phyloP scores from a whole-genome alignment of 2,113 vertebrate genomes.

The Ursus arctos region DNA sequence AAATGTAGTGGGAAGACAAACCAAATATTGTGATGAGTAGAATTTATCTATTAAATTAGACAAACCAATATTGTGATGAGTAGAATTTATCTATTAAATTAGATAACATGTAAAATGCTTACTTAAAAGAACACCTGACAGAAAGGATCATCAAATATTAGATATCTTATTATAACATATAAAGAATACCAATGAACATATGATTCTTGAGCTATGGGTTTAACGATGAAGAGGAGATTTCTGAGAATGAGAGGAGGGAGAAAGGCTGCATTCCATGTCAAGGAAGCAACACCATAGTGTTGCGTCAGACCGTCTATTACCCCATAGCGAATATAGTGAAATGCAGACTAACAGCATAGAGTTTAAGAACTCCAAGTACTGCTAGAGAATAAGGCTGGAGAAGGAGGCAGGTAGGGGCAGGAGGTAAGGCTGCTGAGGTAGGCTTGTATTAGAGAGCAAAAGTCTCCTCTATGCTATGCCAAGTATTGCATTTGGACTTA shows the following conservation, averaged over 20 bases:
- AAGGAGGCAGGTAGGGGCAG: not conserved
- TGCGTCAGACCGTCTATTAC: no score
- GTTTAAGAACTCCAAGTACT: not conserved
- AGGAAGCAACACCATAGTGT: not conserved
- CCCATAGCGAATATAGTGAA: not conserved
- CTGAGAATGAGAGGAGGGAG: not conserved
- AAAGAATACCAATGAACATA: not conserved
- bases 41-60: slow-evolving; percentile 19
- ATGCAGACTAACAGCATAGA: not conserved
- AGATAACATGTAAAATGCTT: not conserved
- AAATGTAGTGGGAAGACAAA: not conserved
- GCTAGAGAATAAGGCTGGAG: not conserved
- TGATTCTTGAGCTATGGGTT: not conserved
- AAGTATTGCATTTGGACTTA: not conserved
- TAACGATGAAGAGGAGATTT: not conserved
- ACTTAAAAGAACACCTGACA: not conserved
- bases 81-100: not conserved
- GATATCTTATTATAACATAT: not conserved
- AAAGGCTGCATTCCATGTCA: not conserved
- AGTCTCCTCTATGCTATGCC: not conserved
- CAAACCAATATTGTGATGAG: not conserved
- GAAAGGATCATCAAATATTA: not conserved
- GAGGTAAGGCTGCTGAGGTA: not conserved
- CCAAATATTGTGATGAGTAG: not conserved
- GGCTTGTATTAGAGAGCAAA: not conserved